Percentiles rank a stretch among this genome's conserved stretches.
Conservation (phyloP, 1,140 invertebrate genomes). For the Drosophila sechellia region DNA sequence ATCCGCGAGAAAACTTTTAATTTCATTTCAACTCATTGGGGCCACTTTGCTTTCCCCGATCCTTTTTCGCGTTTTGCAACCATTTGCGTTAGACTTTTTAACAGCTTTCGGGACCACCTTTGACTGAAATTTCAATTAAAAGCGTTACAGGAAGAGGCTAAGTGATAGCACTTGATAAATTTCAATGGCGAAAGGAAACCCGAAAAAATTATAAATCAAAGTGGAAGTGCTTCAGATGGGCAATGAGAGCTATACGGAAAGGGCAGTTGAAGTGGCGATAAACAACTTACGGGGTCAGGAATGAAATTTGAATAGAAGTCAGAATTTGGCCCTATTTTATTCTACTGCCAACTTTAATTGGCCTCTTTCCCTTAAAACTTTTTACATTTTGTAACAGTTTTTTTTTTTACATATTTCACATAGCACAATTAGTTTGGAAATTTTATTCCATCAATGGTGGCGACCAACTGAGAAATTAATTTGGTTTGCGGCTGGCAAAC, state of each 20-base stretch:
- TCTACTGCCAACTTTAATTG: slow-evolving; percentile 27
- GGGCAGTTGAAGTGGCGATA: slow-evolving; percentile 40
- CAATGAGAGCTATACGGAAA: slow-evolving; percentile 1
- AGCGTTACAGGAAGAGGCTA: slow-evolving; percentile 37
- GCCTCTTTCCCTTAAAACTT: slow-evolving; percentile 19
- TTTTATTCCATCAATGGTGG: slow-evolving; percentile 43
- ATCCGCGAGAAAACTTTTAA: slow-evolving; percentile 24
- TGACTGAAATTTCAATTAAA: slow-evolving; percentile 68
- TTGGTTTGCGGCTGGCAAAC: slow-evolving; percentile 34
- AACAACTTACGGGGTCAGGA: slow-evolving; percentile 49
- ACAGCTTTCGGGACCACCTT: slow-evolving; percentile 29
- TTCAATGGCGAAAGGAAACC: slow-evolving; percentile 43
- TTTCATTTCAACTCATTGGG: slow-evolving; percentile 31
- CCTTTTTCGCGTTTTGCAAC: slow-evolving; percentile 5
- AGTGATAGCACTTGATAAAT: slow-evolving; percentile 54
- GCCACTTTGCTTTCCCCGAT: slow-evolving; percentile 17
- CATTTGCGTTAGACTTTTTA: slow-evolving; percentile 29
- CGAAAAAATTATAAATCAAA: slow-evolving; percentile 45
- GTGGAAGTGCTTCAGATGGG: slow-evolving; percentile 23
- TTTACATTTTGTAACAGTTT: slow-evolving; percentile 35
- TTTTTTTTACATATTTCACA: slow-evolving; percentile 9
- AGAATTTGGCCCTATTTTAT: slow-evolving; percentile 19
- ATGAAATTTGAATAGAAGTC: slow-evolving; percentile 36
- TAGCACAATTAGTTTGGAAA: slow-evolving; percentile 36
- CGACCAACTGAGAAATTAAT: slow-evolving; percentile 41